These are phyloP conservation scores for Dermochelys coriacea DNA, from an alignment of 2,797 vertebrate species.

Conservation along the genomic window DNA sequence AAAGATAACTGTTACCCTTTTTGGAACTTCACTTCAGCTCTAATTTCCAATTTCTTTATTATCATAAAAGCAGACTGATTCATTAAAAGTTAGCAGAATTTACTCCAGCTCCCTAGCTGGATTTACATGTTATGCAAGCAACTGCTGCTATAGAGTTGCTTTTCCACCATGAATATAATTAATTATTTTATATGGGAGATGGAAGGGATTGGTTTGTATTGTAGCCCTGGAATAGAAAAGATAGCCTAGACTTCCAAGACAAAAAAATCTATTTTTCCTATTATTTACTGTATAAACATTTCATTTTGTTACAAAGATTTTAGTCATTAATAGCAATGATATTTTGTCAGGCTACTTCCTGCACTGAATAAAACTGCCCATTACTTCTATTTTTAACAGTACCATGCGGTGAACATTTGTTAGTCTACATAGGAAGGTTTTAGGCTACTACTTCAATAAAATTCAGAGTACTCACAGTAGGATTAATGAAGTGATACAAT, in stretches of 20 bases:
- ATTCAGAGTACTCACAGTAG: background rate
- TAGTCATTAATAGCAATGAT: background rate
- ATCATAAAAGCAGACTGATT: slow-evolving; percentile 17
- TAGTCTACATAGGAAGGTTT: slow-evolving; percentile 19
- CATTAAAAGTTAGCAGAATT: slow-evolving; percentile 39
- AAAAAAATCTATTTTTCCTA: background rate
- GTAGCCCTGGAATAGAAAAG: background rate
- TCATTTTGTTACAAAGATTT: background rate
- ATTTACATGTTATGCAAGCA: background rate
- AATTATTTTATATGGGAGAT: background rate
- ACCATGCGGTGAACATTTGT: background rate
- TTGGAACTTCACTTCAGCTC: background rate
- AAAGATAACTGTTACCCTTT: background rate
- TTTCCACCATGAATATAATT: background rate
- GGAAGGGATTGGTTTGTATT: background rate
- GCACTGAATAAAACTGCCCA: background rate
- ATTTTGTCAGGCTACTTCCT: background rate
- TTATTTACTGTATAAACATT: background rate
- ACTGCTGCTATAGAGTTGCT: background rate
- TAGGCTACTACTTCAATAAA: background rate
- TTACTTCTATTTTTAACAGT: background rate
- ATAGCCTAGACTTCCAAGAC: background rate
- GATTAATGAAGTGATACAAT: slow-evolving; percentile 34
- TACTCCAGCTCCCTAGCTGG: background rate
- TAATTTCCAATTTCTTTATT: background rate